Base-by-base conservation (phyloP, 2,113 vertebrate genomes). In the Corydoras sp. region DNA sequence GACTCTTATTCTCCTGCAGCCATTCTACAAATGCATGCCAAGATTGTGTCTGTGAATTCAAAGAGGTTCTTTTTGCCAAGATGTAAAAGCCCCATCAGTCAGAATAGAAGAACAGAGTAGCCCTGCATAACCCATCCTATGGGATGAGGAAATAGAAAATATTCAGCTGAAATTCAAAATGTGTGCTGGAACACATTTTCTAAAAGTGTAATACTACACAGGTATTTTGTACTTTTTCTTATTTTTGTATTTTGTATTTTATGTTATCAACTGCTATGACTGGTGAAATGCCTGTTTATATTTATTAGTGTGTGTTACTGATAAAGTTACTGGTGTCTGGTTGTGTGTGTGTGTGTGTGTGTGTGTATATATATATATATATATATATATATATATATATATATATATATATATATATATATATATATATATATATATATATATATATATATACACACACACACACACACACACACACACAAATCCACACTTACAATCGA, bases 21-120 rank as follows among this genome's bases (percentile, higher is more conserved):
- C 6, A 15, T 74, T 67, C 60, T 49, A 51, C 3, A 29, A 51
- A 74, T 15, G 72, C 49, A 56, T 68, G 65, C 72, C 72, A 74
- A 74, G 72, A 62, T 32, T 73, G 10, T 74, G 65, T 74, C 64
- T 53, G n/a, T 67, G 29, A 10, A 53, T 12, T 53, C 71, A 73
- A 67, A 61, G 29, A n/a, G 29, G 64, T n/a, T 54, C 58, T 60
- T 68, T 68, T 65, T 74, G 72, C 72, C 72, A 74, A 74, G 65
- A 62, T 9, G 18, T 74, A 74, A 74, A 74, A 74, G 72, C 65
- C 65, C 68, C 65, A 74, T 74, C 72, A 74, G 72, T 68, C 72
- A 74, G 65, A 62, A 74, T 15, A 29, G 55, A 15, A 74, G 66
- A 74, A 74, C 61, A 64, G 58, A 74, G 65, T 56, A 68, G 68